Base-by-base conservation (phyloP, 2,113 vertebrate species). In the Bombycilla garrulus region DNA sequence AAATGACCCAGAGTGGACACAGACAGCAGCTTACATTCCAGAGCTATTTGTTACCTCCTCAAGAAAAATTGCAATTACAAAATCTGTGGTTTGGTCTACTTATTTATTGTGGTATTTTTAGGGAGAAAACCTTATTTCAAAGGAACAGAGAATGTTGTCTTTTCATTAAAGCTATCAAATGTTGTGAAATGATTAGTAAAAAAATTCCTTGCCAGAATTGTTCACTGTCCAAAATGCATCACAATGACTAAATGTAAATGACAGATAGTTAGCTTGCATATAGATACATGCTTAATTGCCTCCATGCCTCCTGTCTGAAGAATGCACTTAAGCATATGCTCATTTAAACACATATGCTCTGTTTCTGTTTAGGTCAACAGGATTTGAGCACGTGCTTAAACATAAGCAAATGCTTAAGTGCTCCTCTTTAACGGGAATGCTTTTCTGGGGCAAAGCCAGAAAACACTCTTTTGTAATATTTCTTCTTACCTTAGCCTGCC, bases 1-100 rank as follows among this genome's bases (percentile, higher is more conserved):
- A 95, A 94, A 98, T 76, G 80, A 96, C 84, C 92, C 98, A 96
- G 82, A 80, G 84, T 79, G 80, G 94, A 92, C 88, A 65, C 33
- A 84, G 76, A 45, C 36, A 76, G 31, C 40, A 60, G 53, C 9
- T 78, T 67, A 50, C 57, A 38, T 80, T 92, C 83, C 70, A 83
- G 44, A 40, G 53, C 13, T 88, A 23, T 53, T 88, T 86, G 48
- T 70, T 83, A 71, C 20, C 44, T 90, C 53, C 69, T 76, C 6
- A 54, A 64, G 50, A 88, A 84, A 79, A 48, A 10, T 2, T 4
- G 11, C 25, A 72, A 16, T 42, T 73, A n/a, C 22, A 70, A 90
- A 81, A 33, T 18, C 36, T 35, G n/a, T 2, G 3, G 12, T 61
- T 78, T 53, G 25, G 13, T 72, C 60, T 86, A 22, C 65, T 44